Conservation (phyloP, 1,140 invertebrate species). For the Lamellibrachia luymesi region DNA sequence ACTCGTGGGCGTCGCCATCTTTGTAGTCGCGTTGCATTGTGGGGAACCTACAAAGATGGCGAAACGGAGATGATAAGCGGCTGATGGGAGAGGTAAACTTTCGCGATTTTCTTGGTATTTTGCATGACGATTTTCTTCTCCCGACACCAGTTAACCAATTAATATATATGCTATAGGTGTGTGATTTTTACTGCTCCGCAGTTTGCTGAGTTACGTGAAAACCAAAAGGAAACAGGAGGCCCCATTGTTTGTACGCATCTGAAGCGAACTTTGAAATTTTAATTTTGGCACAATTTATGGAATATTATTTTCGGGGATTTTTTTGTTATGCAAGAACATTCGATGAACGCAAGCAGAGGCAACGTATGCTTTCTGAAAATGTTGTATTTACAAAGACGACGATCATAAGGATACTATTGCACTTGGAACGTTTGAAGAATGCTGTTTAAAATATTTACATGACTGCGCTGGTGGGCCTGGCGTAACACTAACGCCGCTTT, state of each 20-base stretch:
- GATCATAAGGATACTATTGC: background rate
- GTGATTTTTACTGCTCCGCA: background rate
- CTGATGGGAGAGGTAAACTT: constrained; percentile 4
- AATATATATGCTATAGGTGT: background rate
- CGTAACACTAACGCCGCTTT: constrained; percentile 3
- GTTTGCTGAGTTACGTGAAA: background rate
- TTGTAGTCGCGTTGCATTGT: constrained; percentile 2
- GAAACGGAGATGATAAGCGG: constrained; percentile 10
- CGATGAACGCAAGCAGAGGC: background rate
- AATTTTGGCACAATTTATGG: constrained; percentile 5
- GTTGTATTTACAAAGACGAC: background rate
- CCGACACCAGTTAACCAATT: background rate
- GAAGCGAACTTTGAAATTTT: constrained; percentile 5
- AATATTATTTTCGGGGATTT: background rate
- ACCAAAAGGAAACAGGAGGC: background rate
- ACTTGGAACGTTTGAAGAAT: constrained; percentile 5
- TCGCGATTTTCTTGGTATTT: constrained; percentile 5
- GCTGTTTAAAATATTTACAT: constrained; percentile 6
- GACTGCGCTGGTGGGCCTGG: constrained; percentile 1
- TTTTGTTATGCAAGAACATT: background rate
- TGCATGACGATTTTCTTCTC: background rate
- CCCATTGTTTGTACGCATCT: constrained; percentile 4
- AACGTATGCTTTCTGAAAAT: background rate
- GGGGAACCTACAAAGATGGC: constrained; percentile 14
- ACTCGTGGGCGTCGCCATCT: constrained; percentile 13